Evolutionary conservation across 2,113 vertebrate genomes (phyloP).

Genomic region (Galemys pyrenaicus): DNA sequence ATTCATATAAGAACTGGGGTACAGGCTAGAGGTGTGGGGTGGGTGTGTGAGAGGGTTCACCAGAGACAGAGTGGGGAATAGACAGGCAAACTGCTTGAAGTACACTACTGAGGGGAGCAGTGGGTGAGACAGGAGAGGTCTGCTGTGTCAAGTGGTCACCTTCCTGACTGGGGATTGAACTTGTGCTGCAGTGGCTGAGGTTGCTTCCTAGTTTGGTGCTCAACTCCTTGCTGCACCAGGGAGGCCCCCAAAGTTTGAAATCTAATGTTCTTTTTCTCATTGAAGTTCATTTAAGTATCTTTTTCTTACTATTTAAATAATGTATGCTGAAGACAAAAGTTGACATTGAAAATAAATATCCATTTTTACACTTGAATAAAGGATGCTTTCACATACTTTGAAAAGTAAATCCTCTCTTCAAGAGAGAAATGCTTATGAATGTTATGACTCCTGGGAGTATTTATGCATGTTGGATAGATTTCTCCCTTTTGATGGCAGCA

Average conservation of each 20-base stretch:
- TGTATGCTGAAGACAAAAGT: neutral
- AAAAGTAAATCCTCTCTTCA: neutral
- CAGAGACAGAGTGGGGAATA: no score
- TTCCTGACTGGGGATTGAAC: no score
- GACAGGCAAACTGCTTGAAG: no score
- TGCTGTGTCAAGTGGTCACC: no score
- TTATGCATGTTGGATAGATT: neutral
- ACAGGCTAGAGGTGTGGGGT: no score
- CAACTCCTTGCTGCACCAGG: no score
- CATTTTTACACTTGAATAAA: constrained; percentile 6
- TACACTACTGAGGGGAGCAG: no score
- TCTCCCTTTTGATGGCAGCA: neutral
- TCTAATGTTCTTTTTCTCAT: neutral
- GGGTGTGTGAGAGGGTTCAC: no score
- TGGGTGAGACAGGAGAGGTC: no score
- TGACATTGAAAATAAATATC: neutral
- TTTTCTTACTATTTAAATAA: constrained; percentile 17
- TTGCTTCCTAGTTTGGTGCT: no score
- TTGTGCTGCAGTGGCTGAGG: no score
- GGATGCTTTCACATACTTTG: neutral
- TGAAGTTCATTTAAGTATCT: neutral
- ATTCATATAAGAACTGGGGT: no score
- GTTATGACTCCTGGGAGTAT: neutral
- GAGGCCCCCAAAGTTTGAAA: neutral
- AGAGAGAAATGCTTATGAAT: neutral